Percentiles rank a stretch among this genome's conserved stretches.
Conservation (phyloP, 2,888 invertebrate species). For the Malthinus flaveolus region DNA sequence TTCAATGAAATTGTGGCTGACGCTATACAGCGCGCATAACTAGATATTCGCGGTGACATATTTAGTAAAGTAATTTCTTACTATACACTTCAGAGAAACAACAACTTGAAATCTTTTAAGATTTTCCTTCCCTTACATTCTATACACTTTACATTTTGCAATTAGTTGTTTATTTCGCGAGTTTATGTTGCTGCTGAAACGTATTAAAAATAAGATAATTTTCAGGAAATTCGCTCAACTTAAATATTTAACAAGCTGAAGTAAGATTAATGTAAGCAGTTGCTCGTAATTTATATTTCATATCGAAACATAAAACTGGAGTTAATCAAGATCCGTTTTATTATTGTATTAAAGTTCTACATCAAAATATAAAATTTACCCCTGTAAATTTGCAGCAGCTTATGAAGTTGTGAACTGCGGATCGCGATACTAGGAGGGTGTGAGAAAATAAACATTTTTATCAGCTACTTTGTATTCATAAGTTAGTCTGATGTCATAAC, state of each 20-base stretch:
- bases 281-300: not conserved
- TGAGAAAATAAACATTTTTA: slow-evolving; percentile 54
- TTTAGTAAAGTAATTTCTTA: slow-evolving; percentile 28
- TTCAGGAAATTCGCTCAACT: too few relatives aligned
- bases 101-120: not conserved
- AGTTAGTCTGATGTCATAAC: slow-evolving; percentile 54
- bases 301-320: slow-evolving; percentile 1
- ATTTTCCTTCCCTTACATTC: not conserved
- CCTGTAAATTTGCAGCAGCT: slow-evolving; percentile 45
- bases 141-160: not conserved
- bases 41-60: slow-evolving; percentile 27
- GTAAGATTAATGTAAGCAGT: not conserved
- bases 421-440: slow-evolving; percentile 35
- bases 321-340: slow-evolving; percentile 10
- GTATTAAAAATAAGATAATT: too few relatives aligned
- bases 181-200: too few relatives aligned
- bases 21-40: slow-evolving; percentile 23
- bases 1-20: slow-evolving; percentile 35
- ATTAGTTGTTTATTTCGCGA: too few relatives aligned
- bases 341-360: slow-evolving; percentile 9
- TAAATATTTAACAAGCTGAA: too few relatives aligned
- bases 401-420: slow-evolving; percentile 44
- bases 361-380: slow-evolving; percentile 26
- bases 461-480: slow-evolving; percentile 56
- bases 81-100: slow-evolving; percentile 1